Evolutionary conservation across 2,113 vertebrate species (phyloP).

Genomic region (Lethenteron camtschaticum): DNA sequence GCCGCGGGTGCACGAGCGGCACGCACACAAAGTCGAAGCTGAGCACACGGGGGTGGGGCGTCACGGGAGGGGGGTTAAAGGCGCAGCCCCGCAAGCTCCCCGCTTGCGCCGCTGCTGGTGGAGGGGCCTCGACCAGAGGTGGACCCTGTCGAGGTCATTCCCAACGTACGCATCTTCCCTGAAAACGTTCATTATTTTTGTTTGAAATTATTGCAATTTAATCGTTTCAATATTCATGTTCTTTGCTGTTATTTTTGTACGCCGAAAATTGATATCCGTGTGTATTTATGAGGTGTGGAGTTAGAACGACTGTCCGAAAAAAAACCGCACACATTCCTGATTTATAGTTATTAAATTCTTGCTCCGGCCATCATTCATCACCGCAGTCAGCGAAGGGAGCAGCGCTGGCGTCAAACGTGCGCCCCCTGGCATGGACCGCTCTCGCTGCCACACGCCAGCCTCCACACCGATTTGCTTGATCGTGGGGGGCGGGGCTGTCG

Average conservation of each 20-base stretch:
- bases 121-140: neutral
- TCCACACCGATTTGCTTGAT: too few species aligned
- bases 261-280: neutral
- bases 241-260: neutral
- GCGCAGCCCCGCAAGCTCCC: neutral
- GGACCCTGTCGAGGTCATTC: too few species aligned
- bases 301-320: neutral
- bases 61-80: neutral
- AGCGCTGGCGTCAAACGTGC: too few species aligned
- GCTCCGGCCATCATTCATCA: too few species aligned
- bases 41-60: conserved; percentile 12
- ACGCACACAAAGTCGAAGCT: conserved; percentile 84
- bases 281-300: neutral
- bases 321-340: neutral
- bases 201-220: neutral
- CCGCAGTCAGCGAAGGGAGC: too few species aligned
- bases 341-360: too few species aligned
- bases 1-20: conserved; percentile 66
- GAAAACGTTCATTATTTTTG: neutral
- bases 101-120: neutral
- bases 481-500: too few species aligned
- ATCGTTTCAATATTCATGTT: neutral
- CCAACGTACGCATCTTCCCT: neutral
- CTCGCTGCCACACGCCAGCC: too few species aligned
- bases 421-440: too few species aligned